phyloP scores from a whole-genome alignment of 2,113 vertebrate genomes.

The Petrocephalus microphthalmus region DNA sequence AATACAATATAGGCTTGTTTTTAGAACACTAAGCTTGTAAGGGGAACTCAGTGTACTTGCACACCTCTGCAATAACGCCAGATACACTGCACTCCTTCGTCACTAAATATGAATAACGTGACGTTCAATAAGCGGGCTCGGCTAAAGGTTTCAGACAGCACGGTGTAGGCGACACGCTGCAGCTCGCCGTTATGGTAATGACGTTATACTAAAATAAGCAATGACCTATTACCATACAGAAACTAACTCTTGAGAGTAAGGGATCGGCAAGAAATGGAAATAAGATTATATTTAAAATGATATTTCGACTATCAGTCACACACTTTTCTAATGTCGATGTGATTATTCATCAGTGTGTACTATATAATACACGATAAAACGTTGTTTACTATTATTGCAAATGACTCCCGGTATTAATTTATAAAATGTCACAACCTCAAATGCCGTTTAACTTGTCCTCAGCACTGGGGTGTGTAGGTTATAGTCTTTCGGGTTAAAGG shows the following conservation, averaged over 20 bases:
- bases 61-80: not conserved
- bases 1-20: not conserved
- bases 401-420: constrained; percentile 49
- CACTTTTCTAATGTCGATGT: not conserved
- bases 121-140: not conserved
- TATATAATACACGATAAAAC: not conserved
- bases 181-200: not conserved
- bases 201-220: not conserved
- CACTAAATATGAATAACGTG: not conserved
- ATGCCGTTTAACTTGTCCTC: constrained; percentile 48
- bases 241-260: not conserved
- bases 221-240: not conserved
- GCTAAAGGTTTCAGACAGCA: not conserved
- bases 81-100: not conserved
- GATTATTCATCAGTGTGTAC: not conserved
- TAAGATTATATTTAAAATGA: not conserved
- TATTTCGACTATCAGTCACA: not conserved
- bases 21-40: not conserved
- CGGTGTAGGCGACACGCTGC: not conserved
- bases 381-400: constrained; percentile 38
- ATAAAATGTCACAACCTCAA: constrained; percentile 56
- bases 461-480: not conserved
- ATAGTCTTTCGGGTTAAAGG: not conserved
- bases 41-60: not conserved
- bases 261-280: not conserved